Percentiles rank a stretch among this genome's conserved stretches.
Conservation (phyloP, 2,888 invertebrate genomes). For the Gastracanthus pulcherrimus region DNA sequence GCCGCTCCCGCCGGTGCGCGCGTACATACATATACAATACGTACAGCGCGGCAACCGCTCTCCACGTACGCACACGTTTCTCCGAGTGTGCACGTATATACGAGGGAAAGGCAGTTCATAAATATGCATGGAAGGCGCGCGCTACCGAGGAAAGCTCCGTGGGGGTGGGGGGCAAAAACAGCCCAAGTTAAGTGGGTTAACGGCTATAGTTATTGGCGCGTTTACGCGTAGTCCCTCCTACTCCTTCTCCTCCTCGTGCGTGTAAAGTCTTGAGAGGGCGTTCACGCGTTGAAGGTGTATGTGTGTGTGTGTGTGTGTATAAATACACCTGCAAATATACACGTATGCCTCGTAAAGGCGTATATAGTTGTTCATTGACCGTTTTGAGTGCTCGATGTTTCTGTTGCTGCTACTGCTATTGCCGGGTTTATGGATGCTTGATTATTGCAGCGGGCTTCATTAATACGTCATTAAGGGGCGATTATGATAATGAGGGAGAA, state of each 20-base stretch:
- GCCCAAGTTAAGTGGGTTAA: slow-evolving; percentile 35
- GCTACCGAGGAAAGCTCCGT: background rate
- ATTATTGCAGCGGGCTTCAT: slow-evolving; percentile 29
- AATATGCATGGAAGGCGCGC: slow-evolving; percentile 9
- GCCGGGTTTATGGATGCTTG: background rate
- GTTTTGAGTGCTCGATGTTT: background rate
- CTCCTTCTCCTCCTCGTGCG: background rate
- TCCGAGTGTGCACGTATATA: background rate
- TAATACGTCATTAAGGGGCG: slow-evolving; percentile 12
- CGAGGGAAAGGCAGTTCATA: slow-evolving; percentile 26
- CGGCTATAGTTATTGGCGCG: slow-evolving; percentile 30
- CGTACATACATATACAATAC: too few species aligned
- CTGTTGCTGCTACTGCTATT: background rate
- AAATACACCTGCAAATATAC: background rate
- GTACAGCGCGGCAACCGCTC: background rate
- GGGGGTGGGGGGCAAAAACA: slow-evolving; percentile 1
- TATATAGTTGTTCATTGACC: background rate
- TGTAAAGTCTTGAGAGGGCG: slow-evolving; percentile 7
- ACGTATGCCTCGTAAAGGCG: background rate
- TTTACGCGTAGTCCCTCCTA: too few species aligned
- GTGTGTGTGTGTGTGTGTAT: background rate
- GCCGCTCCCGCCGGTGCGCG: too few species aligned
- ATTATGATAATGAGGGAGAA: background rate
- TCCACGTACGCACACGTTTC: background rate
- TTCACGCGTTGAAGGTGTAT: background rate